Percentiles rank a stretch among this genome's conserved stretches.
Conservation (phyloP, 37 sponge, comb jelly and placozoan genomes). For the Axinella damicornis region DNA sequence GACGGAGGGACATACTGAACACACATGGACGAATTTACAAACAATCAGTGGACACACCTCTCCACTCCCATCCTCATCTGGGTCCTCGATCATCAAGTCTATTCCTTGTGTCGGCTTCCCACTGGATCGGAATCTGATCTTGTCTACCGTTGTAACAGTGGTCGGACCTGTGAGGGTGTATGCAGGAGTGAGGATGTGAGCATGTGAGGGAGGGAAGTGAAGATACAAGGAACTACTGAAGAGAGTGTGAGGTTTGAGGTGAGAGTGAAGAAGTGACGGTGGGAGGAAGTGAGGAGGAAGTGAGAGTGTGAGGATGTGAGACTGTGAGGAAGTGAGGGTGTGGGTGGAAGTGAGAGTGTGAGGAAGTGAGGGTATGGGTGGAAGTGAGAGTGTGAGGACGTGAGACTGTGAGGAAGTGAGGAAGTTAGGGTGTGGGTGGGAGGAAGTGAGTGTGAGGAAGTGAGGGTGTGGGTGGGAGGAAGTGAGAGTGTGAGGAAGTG, state of each 20-base stretch:
- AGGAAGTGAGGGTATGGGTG: neutral
- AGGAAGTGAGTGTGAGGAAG: neutral
- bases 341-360: neutral
- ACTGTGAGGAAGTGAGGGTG: neutral
- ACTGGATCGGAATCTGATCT: constrained; percentile 63
- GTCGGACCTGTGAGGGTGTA: constrained; percentile 55
- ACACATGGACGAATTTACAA: neutral
- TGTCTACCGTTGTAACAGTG: constrained; percentile 70
- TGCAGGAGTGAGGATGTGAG: neutral
- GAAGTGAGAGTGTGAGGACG: neutral
- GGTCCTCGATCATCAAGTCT: constrained; percentile 62
- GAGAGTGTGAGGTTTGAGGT: no score
- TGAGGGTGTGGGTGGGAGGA: neutral
- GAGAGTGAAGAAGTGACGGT: no score
- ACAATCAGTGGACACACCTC: constrained; percentile 63
- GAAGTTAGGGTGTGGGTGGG: constrained; percentile 27
- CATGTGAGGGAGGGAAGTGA: neutral
- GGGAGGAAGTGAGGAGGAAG: constrained; percentile 49
- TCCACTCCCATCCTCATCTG: constrained; percentile 79
- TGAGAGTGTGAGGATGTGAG: neutral
- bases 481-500: neutral
- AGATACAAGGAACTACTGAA: neutral
- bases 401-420: no score
- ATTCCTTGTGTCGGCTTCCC: constrained; percentile 60
- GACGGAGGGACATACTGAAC: neutral